Evolutionary conservation across 2,113 vertebrate genomes (phyloP).

Genomic region (Colaptes auratus): DNA sequence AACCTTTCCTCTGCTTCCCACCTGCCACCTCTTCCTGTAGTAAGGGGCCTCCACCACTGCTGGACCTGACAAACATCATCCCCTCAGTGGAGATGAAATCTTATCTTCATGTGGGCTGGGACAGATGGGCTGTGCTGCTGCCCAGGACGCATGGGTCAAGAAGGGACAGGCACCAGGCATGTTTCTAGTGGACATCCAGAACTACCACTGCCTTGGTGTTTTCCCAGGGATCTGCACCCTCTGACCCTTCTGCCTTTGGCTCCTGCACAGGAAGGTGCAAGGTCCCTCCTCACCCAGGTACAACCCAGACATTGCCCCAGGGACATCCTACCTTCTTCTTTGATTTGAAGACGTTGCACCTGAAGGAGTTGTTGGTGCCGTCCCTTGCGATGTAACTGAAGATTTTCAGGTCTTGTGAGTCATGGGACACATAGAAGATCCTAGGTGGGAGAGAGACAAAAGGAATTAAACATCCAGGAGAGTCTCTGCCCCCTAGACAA

Average conservation of each 20-base stretch:
- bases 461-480: background rate
- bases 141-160: background rate
- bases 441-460: slow-evolving; percentile 61
- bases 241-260: background rate
- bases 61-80: fast-evolving
- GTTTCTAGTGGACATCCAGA: fast-evolving
- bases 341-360: slow-evolving; percentile 89
- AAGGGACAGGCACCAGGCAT: background rate
- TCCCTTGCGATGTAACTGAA: slow-evolving; percentile 88
- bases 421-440: slow-evolving; percentile 87
- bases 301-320: fast-evolving
- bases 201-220: fast-evolving
- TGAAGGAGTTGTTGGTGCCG: slow-evolving; percentile 82
- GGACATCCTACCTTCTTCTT: slow-evolving; percentile 84
- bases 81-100: fast-evolving
- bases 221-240: background rate
- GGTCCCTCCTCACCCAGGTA: fast-evolving
- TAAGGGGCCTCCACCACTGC: fast-evolving
- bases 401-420: slow-evolving; percentile 88
- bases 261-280: background rate
- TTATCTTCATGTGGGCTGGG: fast-evolving
- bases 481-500: background rate
- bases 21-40: background rate
- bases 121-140: background rate
- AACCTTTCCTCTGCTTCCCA: fast-evolving